Evolutionary conservation across 2,888 invertebrate species (phyloP).

Genomic region (Parnassius orleans): DNA sequence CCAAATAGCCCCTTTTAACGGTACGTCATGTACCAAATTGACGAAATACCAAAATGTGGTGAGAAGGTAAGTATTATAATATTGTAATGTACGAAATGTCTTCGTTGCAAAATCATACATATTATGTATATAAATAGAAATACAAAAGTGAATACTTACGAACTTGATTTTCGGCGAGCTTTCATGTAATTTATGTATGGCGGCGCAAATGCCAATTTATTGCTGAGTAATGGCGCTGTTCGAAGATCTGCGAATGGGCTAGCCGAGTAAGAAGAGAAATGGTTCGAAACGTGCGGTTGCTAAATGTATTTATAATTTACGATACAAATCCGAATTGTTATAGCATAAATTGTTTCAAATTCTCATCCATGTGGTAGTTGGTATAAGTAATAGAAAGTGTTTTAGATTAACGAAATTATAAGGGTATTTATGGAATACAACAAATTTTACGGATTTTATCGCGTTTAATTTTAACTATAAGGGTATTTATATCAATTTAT

Average conservation of each 20-base stretch:
- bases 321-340: conserved; percentile 71
- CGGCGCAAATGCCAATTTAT: conserved; percentile 80
- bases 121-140: conserved; percentile 37
- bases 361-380: conserved; percentile 1
- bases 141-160: conserved; percentile 66
- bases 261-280: conserved; percentile 78
- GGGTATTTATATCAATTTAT: too few relatives aligned
- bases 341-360: conserved; percentile 51
- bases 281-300: conserved; percentile 68
- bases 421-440: too few relatives aligned
- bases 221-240: conserved; percentile 79
- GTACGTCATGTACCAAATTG: background rate
- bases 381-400: background rate
- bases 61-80: conserved; percentile 7
- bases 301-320: conserved; percentile 80
- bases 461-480: too few relatives aligned
- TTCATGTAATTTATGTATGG: conserved; percentile 78
- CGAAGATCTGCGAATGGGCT: conserved; percentile 79
- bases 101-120: conserved; percentile 32
- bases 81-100: conserved; percentile 17
- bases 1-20: background rate
- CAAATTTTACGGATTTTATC: too few relatives aligned
- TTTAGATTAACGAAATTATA: too few relatives aligned
- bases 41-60: background rate
- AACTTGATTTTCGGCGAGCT: conserved; percentile 71